These are phyloP conservation scores for Enteromius trimaculatus DNA, from an alignment of 2,797 vertebrate species.

Conservation along the genomic window DNA sequence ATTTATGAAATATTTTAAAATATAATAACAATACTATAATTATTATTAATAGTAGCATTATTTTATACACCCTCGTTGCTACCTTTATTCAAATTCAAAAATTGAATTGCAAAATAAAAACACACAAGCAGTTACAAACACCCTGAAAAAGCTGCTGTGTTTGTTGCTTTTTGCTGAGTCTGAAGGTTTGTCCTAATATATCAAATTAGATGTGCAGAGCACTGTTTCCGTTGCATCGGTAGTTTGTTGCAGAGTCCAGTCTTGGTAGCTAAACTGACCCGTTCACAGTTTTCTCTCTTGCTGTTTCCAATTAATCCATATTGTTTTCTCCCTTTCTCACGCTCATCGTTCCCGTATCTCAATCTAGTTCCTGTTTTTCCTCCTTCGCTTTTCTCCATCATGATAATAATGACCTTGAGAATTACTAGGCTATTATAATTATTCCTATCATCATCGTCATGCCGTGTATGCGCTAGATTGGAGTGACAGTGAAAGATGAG, in stretches of 20 bases:
- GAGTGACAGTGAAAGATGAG: constrained; percentile 39
- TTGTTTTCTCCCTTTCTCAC: not conserved
- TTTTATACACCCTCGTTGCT: not conserved
- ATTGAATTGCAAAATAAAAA: not conserved
- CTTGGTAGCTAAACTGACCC: constrained; percentile 3
- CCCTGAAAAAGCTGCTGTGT: not conserved
- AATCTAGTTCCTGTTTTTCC: not conserved
- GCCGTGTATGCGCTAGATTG: constrained; percentile 27
- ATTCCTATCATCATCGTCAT: constrained; percentile 46
- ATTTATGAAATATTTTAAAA: no score
- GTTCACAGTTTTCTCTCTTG: constrained; percentile 1
- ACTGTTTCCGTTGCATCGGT: not conserved
- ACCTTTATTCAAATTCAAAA: not conserved
- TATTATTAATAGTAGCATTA: not conserved
- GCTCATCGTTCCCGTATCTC: not conserved
- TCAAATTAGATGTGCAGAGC: not conserved
- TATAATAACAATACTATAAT: not conserved
- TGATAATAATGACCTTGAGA: constrained; percentile 59
- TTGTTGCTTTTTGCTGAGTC: constrained; percentile 19
- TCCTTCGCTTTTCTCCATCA: constrained; percentile 17
- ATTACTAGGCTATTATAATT: constrained; percentile 52
- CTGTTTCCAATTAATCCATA: constrained; percentile 32
- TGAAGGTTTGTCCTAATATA: not conserved
- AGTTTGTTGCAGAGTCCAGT: not conserved
- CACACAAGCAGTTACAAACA: not conserved